Evolutionary conservation across 2,113 vertebrate species (phyloP), one percentile per base, ranked within the genome.

Genomic region (Micromys minutus): DNA sequence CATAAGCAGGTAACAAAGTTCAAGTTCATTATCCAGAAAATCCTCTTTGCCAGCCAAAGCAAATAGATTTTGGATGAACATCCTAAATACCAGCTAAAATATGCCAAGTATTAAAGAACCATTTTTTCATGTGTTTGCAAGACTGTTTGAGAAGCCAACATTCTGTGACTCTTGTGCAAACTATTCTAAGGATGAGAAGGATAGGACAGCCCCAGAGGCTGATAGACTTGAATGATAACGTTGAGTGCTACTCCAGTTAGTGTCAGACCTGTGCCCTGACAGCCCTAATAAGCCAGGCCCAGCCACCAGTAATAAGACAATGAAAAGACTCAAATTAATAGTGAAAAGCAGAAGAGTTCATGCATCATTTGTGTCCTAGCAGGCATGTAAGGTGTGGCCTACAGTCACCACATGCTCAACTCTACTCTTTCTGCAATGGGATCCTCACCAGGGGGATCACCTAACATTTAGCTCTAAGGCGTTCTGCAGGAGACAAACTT

Each of bases 21-120:
- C 75, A 95, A 96, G 84, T 87, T 96, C 89, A 93, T 94, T 95
- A 91, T 21, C 67, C 67, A 90, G 50, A 95, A n/a, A 96, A 87
- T 91, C 42, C 69, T 75, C 67, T 96, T 94, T 81, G 95, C 55
- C 29, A 96, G 63, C n/a, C 72, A 94, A 93, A 91, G 77, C 67
- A 90, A 95, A 94, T 19, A 93, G 34, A 87, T 83, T 92, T 90
- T 88, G 69, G 76, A 95, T 31, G 67, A 88, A 67, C n/a, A 36
- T 69, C 69, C 22, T 79, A 90, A 92, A 19, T 50, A 59, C 21
- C 86, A 79, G 69, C 79, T 95, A 63, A 89, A 96, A 96, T 96
- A 86, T 45, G 72, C 55, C 80, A 67, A 97, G 36, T 74, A 94
- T 79, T 87, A 92, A 52, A 90, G 26, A 34, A 34, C 63, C 67